Evolutionary conservation across 2,888 invertebrate genomes (phyloP).

Genomic region (Orthosia gothica): DNA sequence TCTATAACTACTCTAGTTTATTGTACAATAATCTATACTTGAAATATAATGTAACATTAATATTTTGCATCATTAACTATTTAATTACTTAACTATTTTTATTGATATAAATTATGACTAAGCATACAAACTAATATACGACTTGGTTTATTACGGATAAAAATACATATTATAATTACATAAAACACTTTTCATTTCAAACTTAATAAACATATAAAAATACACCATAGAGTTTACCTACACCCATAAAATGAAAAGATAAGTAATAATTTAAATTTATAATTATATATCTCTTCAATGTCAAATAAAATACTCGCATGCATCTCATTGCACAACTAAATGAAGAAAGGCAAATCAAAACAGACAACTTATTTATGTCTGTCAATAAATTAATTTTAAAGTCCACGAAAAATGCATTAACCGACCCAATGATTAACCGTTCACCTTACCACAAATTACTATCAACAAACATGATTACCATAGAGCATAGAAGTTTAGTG

Average conservation of each 20-base stretch:
- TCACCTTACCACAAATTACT: constrained; percentile 65
- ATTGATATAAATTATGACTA: no score
- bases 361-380: constrained; percentile 30
- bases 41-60: no score
- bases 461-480: constrained; percentile 53
- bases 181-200: constrained; percentile 14
- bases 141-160: constrained; percentile 8
- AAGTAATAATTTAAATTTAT: constrained; percentile 36
- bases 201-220: constrained; percentile 19
- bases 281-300: constrained; percentile 58
- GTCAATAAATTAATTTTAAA: constrained; percentile 53
- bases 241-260: constrained; percentile 33
- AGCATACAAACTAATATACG: constrained; percentile 2
- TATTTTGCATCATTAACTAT: background rate
- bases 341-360: constrained; percentile 44
- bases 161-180: background rate
- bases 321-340: constrained; percentile 54
- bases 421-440: constrained; percentile 59
- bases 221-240: constrained; percentile 18
- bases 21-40: no score
- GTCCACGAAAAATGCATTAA: constrained; percentile 54
- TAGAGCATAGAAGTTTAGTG: constrained; percentile 62
- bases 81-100: background rate
- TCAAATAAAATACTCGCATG: constrained; percentile 24
- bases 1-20: background rate